Percentiles rank a stretch among this genome's conserved stretches.
Evolutionary conservation across 2,113 vertebrate genomes (phyloP).

Genomic region (Tamias sibiricus): DNA sequence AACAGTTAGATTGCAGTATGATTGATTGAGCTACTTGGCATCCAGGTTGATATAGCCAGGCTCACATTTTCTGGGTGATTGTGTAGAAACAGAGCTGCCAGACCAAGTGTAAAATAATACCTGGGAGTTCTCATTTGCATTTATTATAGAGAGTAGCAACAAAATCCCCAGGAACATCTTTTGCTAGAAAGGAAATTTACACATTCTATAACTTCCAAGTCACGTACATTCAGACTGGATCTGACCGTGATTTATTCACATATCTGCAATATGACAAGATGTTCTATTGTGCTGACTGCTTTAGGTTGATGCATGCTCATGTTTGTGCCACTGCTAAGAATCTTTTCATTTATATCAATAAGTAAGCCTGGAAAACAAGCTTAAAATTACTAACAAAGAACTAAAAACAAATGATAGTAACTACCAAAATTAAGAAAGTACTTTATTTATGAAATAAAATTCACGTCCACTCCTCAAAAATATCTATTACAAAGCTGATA

Average conservation of each 20-base stretch:
- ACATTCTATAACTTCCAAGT: not conserved
- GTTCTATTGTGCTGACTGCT: not conserved
- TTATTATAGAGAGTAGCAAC: not conserved
- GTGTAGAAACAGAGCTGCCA: not conserved
- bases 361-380: not conserved
- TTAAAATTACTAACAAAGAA: slow-evolving; percentile 1
- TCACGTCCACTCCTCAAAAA: not conserved
- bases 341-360: not conserved
- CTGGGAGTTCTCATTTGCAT: not conserved
- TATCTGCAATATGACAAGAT: not conserved
- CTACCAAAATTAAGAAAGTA: not conserved
- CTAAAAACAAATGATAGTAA: slow-evolving; percentile 31
- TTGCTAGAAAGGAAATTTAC: not conserved
- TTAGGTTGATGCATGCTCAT: not conserved
- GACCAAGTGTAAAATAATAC: not conserved
- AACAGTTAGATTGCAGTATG: not conserved
- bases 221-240: not conserved
- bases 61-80: not conserved
- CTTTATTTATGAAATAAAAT: slow-evolving; percentile 1
- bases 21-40: not conserved
- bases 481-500: not conserved
- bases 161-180: not conserved
- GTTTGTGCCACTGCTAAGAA: not conserved
- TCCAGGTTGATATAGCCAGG: not conserved
- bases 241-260: not conserved